A percentile compares a stretch with the other conserved stretches of the same genome.
Conservation (phyloP, 2,888 invertebrate genomes). For the Dichetophora obliterata region DNA sequence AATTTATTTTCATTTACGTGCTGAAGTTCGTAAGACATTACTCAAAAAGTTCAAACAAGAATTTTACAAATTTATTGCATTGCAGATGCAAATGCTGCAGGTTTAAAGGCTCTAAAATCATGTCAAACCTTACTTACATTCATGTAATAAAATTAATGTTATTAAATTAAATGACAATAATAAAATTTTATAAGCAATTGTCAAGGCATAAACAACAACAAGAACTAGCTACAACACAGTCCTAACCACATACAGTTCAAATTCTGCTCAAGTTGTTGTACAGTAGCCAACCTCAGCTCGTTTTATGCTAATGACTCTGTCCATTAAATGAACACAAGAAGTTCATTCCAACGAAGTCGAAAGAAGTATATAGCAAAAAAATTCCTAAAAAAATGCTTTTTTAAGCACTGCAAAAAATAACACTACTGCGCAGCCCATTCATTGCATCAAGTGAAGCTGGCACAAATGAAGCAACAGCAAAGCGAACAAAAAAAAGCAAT, state of each 20-base stretch:
- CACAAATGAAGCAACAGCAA: background rate
- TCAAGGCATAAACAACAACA: background rate
- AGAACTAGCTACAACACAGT: background rate
- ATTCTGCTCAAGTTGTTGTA: too few species aligned
- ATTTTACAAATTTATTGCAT: too few species aligned
- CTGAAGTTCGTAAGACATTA: too few species aligned
- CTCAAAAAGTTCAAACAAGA: too few species aligned
- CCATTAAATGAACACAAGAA: constrained; percentile 6
- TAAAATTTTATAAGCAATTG: background rate
- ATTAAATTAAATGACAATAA: background rate
- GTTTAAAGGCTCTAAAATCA: too few species aligned
- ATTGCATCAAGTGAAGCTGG: too few species aligned
- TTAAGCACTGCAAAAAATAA: background rate
- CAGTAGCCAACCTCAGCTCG: constrained; percentile 21
- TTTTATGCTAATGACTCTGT: constrained; percentile 24
- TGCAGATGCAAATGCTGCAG: too few species aligned
- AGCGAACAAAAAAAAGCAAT: constrained; percentile 16
- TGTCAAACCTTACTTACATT: too few species aligned
- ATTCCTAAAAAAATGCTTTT: background rate
- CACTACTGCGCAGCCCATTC: background rate
- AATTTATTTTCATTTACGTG: too few species aligned
- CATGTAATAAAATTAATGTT: too few species aligned
- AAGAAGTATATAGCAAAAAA: background rate
- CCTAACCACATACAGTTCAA: background rate
- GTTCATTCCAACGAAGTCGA: background rate